Percentiles rank a stretch among this genome's conserved stretches.
Evolutionary conservation across 2,888 invertebrate genomes (phyloP).

Genomic region (Hoplodrina ambigua): DNA sequence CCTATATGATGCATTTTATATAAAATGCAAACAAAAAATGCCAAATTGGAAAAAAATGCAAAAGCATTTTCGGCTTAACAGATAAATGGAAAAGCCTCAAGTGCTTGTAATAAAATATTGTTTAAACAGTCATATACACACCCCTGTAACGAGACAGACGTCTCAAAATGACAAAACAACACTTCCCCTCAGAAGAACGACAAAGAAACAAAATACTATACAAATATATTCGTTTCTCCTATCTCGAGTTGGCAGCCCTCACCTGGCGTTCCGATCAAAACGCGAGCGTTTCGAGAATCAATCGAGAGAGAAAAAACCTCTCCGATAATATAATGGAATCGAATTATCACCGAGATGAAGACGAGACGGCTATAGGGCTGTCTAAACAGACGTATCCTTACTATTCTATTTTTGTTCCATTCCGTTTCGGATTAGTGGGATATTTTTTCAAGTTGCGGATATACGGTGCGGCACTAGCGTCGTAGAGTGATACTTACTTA

Average conservation of each 20-base stretch:
- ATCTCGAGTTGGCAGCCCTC: slow-evolving; percentile 60
- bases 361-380: slow-evolving; percentile 72
- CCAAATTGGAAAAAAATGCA: too few relatives aligned
- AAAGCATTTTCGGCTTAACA: neutral
- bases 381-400: slow-evolving; percentile 43
- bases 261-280: slow-evolving; percentile 75
- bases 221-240: slow-evolving; percentile 76
- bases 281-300: slow-evolving; percentile 76
- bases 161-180: slow-evolving; percentile 50
- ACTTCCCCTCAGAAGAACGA: slow-evolving; percentile 37
- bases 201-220: slow-evolving; percentile 68
- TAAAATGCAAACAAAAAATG: too few relatives aligned
- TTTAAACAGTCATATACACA: slow-evolving; percentile 20
- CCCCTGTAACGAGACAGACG: slow-evolving; percentile 7
- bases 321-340: slow-evolving; percentile 87
- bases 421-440: slow-evolving; percentile 38
- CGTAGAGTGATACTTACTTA: slow-evolving; percentile 17
- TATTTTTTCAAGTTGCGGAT: slow-evolving; percentile 48
- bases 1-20: too few relatives aligned
- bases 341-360: slow-evolving; percentile 88
- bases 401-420: slow-evolving; percentile 45
- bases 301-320: slow-evolving; percentile 83
- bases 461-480: slow-evolving; percentile 17
- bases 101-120: slow-evolving; percentile 23
- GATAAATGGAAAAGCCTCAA: slow-evolving; percentile 1